Evolutionary conservation across 2,113 vertebrate genomes (phyloP), one percentile per base, ranked within the genome.

Genomic region (Peromyscus californicus): DNA sequence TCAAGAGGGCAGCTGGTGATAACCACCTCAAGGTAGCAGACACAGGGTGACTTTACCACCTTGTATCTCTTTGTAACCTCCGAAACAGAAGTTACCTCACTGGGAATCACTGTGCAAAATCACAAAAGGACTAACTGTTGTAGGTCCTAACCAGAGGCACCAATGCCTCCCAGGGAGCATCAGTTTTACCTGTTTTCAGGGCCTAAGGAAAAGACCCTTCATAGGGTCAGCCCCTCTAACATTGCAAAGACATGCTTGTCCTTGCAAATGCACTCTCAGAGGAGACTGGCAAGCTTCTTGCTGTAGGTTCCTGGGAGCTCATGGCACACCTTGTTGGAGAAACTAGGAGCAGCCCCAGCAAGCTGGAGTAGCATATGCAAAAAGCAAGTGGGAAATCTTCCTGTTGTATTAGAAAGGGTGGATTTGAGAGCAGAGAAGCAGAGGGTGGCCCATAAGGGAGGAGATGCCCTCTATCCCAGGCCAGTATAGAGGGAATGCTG

Each of bases 191-290:
- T 69, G 4, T 42, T 63, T n/a, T 83, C 19, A 24, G n/a, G 19
- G 21, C 8, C 31, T 57, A 48, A 57, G 59, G 65, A 51, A 75
- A 89, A 57, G 45, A 69, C 54, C 24, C 76, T 78, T 33, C 26
- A 3, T 3, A n/a, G 2, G 1, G 12, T 90, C 70, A 24, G 24
- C 3, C 5, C 51, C 26, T 29, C 19, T 5, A 11, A 4, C 42
- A 36, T 4, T 2, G 48, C 79, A 5, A 91, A 96, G 13, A 54
- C 42, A 33, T 74, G 3, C 72, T 74, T 59, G 69, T 63, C 65
- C 80, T 96, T 59, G 42, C 84, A 95, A 94, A 86, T 8, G 59
- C 33, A 80, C 82, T 51, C 17, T 63, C 6, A 84, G 26, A 70
- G 15, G 13, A 76, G 19, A 69, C 8, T 16, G 16, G 42, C 5